These are phyloP conservation scores for Montipora foliosa DNA, from an alignment of 64 coral and sea anemone species.

Conservation along the genomic window DNA sequence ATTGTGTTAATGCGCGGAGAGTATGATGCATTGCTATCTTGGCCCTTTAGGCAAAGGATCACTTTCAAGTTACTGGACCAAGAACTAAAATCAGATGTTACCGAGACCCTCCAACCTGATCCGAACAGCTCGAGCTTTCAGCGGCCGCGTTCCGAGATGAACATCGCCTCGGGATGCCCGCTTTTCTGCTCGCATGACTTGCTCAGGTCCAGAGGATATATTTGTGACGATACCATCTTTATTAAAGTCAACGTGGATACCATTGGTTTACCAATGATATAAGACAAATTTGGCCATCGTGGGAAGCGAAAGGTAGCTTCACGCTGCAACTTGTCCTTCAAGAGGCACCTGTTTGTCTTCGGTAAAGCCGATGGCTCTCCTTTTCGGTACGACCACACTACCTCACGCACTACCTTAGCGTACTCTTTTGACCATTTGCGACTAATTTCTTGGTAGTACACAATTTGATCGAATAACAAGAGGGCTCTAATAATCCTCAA, in stretches of 20 bases:
- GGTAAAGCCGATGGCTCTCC: no score
- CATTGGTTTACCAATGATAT: slow-evolving; percentile 35
- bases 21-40: slow-evolving; percentile 75
- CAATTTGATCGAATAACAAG: no score
- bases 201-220: slow-evolving; percentile 66
- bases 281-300: neutral
- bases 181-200: slow-evolving; percentile 74
- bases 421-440: no score
- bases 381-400: no score
- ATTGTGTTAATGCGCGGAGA: slow-evolving; percentile 88
- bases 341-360: no score
- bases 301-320: neutral
- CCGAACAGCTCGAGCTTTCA: slow-evolving; percentile 90
- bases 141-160: slow-evolving; percentile 80
- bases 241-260: slow-evolving; percentile 75
- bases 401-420: no score
- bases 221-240: slow-evolving; percentile 82
- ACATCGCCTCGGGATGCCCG: slow-evolving; percentile 87
- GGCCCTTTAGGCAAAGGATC: slow-evolving; percentile 84
- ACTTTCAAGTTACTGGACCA: slow-evolving; percentile 83
- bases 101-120: slow-evolving; percentile 88
- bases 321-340: no score
- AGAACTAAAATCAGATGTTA: slow-evolving; percentile 40
- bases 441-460: no score
- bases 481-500: no score